Evolutionary conservation across 2,888 invertebrate species (phyloP), one percentile per base, ranked within the genome.

Genomic region (Yponomeuta sedellus): DNA sequence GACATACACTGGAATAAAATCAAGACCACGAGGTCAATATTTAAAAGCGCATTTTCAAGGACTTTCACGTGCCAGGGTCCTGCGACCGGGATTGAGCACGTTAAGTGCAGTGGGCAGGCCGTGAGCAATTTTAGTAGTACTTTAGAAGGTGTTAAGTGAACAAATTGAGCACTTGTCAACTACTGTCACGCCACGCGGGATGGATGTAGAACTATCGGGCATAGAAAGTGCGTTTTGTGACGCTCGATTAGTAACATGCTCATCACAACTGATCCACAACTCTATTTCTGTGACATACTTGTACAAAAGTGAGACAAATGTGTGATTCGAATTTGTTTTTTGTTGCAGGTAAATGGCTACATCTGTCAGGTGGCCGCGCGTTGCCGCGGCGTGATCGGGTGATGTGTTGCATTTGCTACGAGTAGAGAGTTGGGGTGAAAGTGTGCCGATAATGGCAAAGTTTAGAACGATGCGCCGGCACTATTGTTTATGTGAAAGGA

Each of bases 111-210:
- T 34, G 34, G 16, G 16, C 44, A 52, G 44, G 44, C 44, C 44
- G 44, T 52, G 44, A 52, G 44, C 44, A 52, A 52, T 52, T 52
- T 52, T 4, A 52, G 44, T 52, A 52, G 4, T 52, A 52, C 16
- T 52, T 12, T 52, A 52, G 44, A 52, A 52, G 44, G 16, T 52
- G 44, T 52, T 52, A 52, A 52, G 44, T 16, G 44, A 16, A 52
- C 44, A 52, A 52, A 52, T 52, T 52, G 44, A 52, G 44, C 16
- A 52, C 44, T 5, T 52, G 44, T 52, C 57, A 57, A 22, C 65
- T 10, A 40, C 20, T 65, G 65, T 59, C 59, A 65, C 64, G 64
- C 65, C 19, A 28, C 28, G 6, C 72, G 76, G 84, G 84, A 85
- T 82, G 74, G 69, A 71, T 71, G 70, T 63, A 67, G 66, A 64